Evolutionary conservation across 2,888 invertebrate genomes (phyloP), one percentile per base, ranked within the genome.

Genomic region (Poecilobothrus nobilitatus): DNA sequence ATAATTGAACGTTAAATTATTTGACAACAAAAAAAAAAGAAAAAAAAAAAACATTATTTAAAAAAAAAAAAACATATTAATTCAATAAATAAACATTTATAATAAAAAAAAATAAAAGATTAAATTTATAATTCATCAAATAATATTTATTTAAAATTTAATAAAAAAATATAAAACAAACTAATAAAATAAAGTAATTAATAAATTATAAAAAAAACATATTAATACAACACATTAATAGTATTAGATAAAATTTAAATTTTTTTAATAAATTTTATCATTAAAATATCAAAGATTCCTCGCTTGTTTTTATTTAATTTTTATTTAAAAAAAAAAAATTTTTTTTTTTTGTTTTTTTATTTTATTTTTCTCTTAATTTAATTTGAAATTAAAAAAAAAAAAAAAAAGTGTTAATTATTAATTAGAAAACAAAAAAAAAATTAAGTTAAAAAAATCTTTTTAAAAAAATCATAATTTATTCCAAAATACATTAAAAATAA

Each of bases 161-260:
- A 44, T 44, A 44, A 44, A 44, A 44, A 10, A 15, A 44, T 10
- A 44, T 10, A 44, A 44, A 44, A 44, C 44, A 44, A 6, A 12
- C 8, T 34, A 8, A 34, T 7, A 34, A 44, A 9, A 15, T 44
- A 44, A 44, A 44, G n/a, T n/a, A 44, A 44, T 44, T n/a, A n/a
- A n/a, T n/a, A n/a, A n/a, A n/a, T n/a, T n/a, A n/a, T n/a, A n/a
- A n/a, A n/a, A n/a, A n/a, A n/a, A n/a, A n/a, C n/a, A n/a, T n/a
- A n/a, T 12, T 10, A 44, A 44, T 44, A 44, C 44, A 44, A 44
- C 44, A 44, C 44, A 44, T 44, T 44, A n/a, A 44, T 44, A 44
- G 44, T 44, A 44, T 44, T 44, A 44, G 44, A 44, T 44, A 44
- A 44, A 44, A 44, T 44, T 44, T 44, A 44, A n/a, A n/a, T n/a